A percentile compares a stretch with the other conserved stretches of the same genome.
phyloP scores from a whole-genome alignment of 2,888 invertebrate species.

The Kryphioiulus occultus region DNA sequence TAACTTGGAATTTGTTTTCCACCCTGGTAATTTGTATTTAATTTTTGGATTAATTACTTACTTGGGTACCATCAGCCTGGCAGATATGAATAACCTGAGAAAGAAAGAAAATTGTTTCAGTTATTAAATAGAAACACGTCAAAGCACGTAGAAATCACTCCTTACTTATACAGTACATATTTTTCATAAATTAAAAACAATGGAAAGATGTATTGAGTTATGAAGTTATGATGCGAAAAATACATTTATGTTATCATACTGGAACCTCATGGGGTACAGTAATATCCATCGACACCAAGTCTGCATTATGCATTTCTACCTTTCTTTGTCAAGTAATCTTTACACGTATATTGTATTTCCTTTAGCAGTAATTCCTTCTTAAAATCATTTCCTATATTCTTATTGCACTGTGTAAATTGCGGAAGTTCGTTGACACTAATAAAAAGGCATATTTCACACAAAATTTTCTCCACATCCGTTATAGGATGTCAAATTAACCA shows the following conservation, averaged over 20 bases:
- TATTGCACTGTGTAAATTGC: not conserved
- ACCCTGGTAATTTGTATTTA: too few relatives aligned
- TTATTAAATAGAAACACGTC: not conserved
- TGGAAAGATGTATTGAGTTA: too few relatives aligned
- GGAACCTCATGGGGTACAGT: too few relatives aligned
- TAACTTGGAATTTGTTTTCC: too few relatives aligned
- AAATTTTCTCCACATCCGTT: not conserved
- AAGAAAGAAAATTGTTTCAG: not conserved
- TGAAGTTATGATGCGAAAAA: too few relatives aligned
- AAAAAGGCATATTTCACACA: not conserved
- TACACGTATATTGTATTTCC: not conserved
- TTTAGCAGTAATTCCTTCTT: not conserved
- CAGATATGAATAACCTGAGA: slow-evolving; percentile 77
- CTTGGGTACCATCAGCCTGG: slow-evolving; percentile 79
- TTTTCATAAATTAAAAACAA: too few relatives aligned
- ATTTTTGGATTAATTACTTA: not conserved
- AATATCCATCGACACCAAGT: too few relatives aligned
- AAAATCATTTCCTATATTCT: not conserved
- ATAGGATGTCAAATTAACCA: not conserved
- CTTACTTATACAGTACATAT: too few relatives aligned
- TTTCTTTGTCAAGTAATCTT: not conserved
- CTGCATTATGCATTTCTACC: not conserved
- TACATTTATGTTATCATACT: too few relatives aligned
- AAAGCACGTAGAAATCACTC: too few relatives aligned
- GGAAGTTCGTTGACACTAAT: not conserved